A percentile compares a stretch with the other conserved stretches of the same genome.
Conservation (phyloP, 2,888 invertebrate genomes). For the Philaethria dido region DNA sequence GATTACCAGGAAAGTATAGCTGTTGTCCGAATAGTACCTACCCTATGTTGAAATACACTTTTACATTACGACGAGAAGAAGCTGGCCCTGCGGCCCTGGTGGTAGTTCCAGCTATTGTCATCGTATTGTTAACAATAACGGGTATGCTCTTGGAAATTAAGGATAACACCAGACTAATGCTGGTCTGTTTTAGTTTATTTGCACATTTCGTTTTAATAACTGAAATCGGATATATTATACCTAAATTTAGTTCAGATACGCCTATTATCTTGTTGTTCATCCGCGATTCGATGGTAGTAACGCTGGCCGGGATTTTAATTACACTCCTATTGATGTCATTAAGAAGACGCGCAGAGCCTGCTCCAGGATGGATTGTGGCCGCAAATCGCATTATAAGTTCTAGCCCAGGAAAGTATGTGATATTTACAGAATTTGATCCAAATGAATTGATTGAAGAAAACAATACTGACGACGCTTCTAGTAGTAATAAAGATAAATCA, state of each 20-base stretch:
- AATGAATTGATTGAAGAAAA: slow-evolving; percentile 56
- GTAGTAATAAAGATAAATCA: slow-evolving; percentile 48
- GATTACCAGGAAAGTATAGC: slow-evolving; percentile 74
- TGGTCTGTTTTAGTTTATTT: slow-evolving; percentile 84
- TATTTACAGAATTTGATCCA: slow-evolving; percentile 76
- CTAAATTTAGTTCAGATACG: slow-evolving; percentile 83
- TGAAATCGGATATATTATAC: slow-evolving; percentile 84
- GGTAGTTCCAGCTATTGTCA: slow-evolving; percentile 81
- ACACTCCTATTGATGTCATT: slow-evolving; percentile 69
- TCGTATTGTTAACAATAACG: slow-evolving; percentile 83
- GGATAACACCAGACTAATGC: slow-evolving; percentile 80
- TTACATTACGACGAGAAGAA: slow-evolving; percentile 83
- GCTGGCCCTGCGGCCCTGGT: slow-evolving; percentile 82
- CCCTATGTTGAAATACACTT: slow-evolving; percentile 83
- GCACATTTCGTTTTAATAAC: slow-evolving; percentile 85
- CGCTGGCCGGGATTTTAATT: slow-evolving; percentile 62
- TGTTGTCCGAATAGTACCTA: slow-evolving; percentile 85
- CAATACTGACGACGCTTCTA: slow-evolving; percentile 52
- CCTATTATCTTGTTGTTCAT: slow-evolving; percentile 81
- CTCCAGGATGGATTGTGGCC: slow-evolving; percentile 65
- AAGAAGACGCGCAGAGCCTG: slow-evolving; percentile 56
- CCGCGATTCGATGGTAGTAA: slow-evolving; percentile 74
- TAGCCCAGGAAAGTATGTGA: slow-evolving; percentile 70
- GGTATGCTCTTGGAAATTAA: slow-evolving; percentile 83
- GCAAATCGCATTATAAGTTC: slow-evolving; percentile 60